These are phyloP conservation scores for Oryzias curvinotus DNA, from an alignment of 2,113 vertebrate species.

Conservation along the genomic window DNA sequence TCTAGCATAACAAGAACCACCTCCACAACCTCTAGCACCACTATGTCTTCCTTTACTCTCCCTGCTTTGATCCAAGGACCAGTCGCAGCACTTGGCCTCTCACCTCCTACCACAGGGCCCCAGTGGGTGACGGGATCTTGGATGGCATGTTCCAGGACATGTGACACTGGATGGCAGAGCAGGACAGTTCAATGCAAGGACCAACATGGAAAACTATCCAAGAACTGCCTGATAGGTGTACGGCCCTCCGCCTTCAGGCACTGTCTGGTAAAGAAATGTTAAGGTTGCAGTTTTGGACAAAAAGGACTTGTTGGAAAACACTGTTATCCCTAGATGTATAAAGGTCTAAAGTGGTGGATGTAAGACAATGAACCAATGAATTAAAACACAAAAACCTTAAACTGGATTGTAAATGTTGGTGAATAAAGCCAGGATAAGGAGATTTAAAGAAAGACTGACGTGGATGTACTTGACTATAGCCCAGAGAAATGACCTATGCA, in stretches of 20 bases:
- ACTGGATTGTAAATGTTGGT: conserved; percentile 46
- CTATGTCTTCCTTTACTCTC: conserved; percentile 61
- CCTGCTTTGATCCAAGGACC: conserved; percentile 54
- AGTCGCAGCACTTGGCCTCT: conserved; percentile 39
- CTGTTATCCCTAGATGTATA: conserved; percentile 17
- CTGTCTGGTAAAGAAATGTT: conserved; percentile 92
- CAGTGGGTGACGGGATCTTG: conserved; percentile 91
- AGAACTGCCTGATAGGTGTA: conserved; percentile 83
- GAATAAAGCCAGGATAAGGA: conserved; percentile 14
- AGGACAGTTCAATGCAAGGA: conserved; percentile 97
- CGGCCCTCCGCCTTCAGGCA: conserved; percentile 94
- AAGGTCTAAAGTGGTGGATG: conserved; percentile 34
- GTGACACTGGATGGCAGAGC: conserved; percentile 96
- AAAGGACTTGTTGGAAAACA: neutral
- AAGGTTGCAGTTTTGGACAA: conserved; percentile 53
- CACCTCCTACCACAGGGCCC: conserved; percentile 63
- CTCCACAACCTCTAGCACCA: conserved; percentile 26
- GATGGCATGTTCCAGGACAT: conserved; percentile 94
- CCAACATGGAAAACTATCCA: conserved; percentile 83
- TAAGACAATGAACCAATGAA: conserved; percentile 31
- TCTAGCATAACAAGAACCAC: conserved; percentile 39
- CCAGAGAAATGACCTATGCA: conserved; percentile 38
- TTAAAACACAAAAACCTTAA: conserved; percentile 22
- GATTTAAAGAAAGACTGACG: conserved; percentile 21
- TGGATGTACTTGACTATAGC: conserved; percentile 27